These are phyloP conservation scores for Galeopterus variegatus DNA, from an alignment of 2,113 vertebrate genomes.

Conservation along the genomic window DNA sequence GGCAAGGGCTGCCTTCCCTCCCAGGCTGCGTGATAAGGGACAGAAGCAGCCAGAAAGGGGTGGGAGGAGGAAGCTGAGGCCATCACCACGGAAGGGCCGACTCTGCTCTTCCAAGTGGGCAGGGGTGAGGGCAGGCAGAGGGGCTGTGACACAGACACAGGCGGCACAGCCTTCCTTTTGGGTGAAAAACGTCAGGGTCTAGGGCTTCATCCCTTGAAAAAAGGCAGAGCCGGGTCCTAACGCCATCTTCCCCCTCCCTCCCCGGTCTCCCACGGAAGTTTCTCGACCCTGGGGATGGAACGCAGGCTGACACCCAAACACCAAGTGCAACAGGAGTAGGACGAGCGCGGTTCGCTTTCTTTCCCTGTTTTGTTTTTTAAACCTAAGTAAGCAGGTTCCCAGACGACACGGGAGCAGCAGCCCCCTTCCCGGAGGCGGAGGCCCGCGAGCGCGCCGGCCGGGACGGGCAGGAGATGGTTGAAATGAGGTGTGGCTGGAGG, in stretches of 20 bases:
- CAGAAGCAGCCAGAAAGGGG: neutral
- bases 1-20: neutral
- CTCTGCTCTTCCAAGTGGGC: neutral
- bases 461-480: neutral
- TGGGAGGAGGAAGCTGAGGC: neutral
- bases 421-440: conserved; percentile 66
- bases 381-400: conserved; percentile 72
- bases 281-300: neutral
- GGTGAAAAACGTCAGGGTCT: neutral
- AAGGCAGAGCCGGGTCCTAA: fast-evolving
- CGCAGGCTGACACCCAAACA: fast-evolving
- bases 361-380: conserved; percentile 5
- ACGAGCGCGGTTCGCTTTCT: neutral
- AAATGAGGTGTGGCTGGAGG: neutral
- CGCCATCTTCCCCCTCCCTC: fast-evolving
- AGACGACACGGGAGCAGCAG: conserved; percentile 48
- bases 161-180: neutral
- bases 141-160: neutral
- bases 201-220: neutral
- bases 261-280: neutral
- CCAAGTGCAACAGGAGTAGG: neutral
- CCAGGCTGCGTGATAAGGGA: no score
- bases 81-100: neutral
- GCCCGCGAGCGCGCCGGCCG: conserved; percentile 40
- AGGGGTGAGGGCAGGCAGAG: neutral